Evolutionary conservation across 2,113 vertebrate species (phyloP).

Genomic region (Alectura lathami): DNA sequence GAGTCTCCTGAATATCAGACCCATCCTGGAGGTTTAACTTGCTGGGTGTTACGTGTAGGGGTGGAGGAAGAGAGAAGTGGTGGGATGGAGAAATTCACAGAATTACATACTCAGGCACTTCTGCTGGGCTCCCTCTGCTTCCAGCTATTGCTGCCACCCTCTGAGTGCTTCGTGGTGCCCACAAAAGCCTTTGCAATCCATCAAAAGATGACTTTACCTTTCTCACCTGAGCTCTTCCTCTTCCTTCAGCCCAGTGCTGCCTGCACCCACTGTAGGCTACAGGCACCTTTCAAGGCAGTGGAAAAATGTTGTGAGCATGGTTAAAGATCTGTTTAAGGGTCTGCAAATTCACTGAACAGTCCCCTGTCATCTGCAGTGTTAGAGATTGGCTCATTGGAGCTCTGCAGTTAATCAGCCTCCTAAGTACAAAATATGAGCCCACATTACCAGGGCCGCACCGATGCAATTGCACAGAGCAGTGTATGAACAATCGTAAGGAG

Average conservation of each 20-base stretch:
- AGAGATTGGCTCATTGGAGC: neutral
- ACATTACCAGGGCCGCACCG: neutral
- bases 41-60: neutral
- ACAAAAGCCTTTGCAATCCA: neutral
- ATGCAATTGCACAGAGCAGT: conserved; percentile 14
- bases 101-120: neutral
- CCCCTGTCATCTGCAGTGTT: neutral
- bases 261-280: accelerated
- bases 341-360: neutral
- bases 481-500: neutral
- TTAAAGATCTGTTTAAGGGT: neutral
- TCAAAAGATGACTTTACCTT: neutral
- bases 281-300: neutral
- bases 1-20: neutral
- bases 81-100: neutral
- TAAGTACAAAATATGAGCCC: neutral
- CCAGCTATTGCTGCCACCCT: neutral
- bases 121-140: neutral
- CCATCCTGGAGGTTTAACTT: neutral
- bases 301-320: accelerated
- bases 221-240: neutral
- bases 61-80: neutral
- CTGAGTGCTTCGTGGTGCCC: neutral
- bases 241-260: neutral
- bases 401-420: neutral